Conservation (phyloP, 2,888 invertebrate species). For the Lepeophtheirus nordmannii region DNA sequence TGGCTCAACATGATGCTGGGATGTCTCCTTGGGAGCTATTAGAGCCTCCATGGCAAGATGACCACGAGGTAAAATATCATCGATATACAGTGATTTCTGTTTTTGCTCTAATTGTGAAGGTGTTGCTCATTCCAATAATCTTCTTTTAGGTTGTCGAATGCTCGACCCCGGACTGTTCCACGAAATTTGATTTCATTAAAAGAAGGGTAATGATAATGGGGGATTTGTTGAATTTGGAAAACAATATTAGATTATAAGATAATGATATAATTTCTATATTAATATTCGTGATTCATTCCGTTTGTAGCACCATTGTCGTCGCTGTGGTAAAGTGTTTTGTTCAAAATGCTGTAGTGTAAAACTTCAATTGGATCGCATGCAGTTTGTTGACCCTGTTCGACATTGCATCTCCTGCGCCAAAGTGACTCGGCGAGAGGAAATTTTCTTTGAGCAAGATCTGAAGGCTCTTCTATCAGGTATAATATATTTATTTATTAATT, state of each 20-base stretch:
- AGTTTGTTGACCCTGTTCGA: slow-evolving; percentile 40
- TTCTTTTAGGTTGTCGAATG: slow-evolving; percentile 33
- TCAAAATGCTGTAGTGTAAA: slow-evolving; percentile 35
- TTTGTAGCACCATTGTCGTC: slow-evolving; percentile 39
- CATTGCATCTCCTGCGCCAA: slow-evolving; percentile 35
- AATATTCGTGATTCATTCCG: slow-evolving; percentile 8
- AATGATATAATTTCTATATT: too few relatives aligned
- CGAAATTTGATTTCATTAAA: slow-evolving; percentile 37
- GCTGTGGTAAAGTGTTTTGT: slow-evolving; percentile 40
- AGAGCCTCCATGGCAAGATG: slow-evolving; percentile 39
- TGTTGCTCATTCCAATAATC: background rate
- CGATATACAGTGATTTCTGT: background rate
- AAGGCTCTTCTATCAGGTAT: slow-evolving; percentile 36
- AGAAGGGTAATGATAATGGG: slow-evolving; percentile 37
- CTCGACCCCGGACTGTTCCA: slow-evolving; percentile 34
- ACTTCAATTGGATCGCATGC: slow-evolving; percentile 37
- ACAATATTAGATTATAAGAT: background rate
- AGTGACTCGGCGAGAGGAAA: slow-evolving; percentile 36
- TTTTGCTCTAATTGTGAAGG: background rate
- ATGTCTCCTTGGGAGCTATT: slow-evolving; percentile 37
- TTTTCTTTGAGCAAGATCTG: slow-evolving; percentile 38
- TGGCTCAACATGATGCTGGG: slow-evolving; percentile 33
- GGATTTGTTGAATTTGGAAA: slow-evolving; percentile 5
- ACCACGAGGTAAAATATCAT: slow-evolving; percentile 33
- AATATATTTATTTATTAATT: too few relatives aligned